Conservation (phyloP, 2,888 invertebrate genomes). For the Blomia tropicalis region DNA sequence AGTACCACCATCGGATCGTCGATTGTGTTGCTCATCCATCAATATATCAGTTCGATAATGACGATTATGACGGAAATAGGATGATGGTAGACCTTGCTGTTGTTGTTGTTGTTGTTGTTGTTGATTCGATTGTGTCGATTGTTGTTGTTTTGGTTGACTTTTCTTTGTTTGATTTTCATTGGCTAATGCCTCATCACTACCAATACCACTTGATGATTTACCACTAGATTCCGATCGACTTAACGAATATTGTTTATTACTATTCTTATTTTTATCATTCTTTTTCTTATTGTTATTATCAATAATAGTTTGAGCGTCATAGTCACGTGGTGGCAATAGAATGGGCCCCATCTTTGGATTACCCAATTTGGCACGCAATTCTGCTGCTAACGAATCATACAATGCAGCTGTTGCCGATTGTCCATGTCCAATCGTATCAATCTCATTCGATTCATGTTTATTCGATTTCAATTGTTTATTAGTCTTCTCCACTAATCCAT, state of each 20-base stretch:
- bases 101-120: background rate
- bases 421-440: background rate
- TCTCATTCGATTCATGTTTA: background rate
- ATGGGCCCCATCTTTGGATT: constrained; percentile 44
- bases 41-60: background rate
- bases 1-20: too few species aligned
- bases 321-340: constrained; percentile 76
- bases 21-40: too few species aligned
- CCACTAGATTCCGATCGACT: constrained; percentile 6
- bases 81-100: background rate
- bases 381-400: constrained; percentile 79
- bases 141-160: background rate
- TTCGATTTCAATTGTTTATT: background rate
- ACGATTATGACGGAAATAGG: background rate
- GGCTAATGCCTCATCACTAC: background rate
- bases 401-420: constrained; percentile 38
- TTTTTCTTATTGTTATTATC: background rate
- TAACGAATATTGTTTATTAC: background rate
- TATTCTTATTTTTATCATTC: background rate
- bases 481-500: too few species aligned
- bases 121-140: background rate
- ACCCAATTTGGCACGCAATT: constrained; percentile 60
- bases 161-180: background rate
- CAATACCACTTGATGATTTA: constrained; percentile 15
- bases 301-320: constrained; percentile 51